Percentiles rank a stretch among this genome's conserved stretches.
phyloP scores from a whole-genome alignment of 2,888 invertebrate genomes.

The Camponotus fellah region DNA sequence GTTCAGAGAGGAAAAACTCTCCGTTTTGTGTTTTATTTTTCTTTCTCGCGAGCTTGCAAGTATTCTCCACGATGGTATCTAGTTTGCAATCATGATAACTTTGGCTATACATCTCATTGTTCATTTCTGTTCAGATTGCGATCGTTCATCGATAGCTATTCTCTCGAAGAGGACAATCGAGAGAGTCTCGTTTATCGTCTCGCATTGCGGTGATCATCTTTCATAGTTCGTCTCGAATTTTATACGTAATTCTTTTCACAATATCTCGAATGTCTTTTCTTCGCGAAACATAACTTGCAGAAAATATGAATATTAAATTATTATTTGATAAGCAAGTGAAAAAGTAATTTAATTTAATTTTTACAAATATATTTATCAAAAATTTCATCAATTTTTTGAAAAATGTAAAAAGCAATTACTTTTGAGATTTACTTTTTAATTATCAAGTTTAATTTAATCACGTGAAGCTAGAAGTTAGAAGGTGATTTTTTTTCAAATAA shows the following conservation, averaged over 20 bases:
- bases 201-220: conserved; percentile 21
- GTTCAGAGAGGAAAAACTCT: background rate
- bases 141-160: conserved; percentile 25
- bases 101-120: conserved; percentile 6
- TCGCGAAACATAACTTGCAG: background rate
- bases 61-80: conserved; percentile 3
- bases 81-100: background rate
- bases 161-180: conserved; percentile 14
- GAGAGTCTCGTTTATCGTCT: conserved; percentile 16
- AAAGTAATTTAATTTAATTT: background rate
- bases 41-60: conserved; percentile 4
- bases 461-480: background rate
- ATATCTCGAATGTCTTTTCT: background rate
- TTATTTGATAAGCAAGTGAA: background rate
- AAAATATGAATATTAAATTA: background rate
- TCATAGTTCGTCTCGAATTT: conserved; percentile 19
- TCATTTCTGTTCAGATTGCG: conserved; percentile 18
- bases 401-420: background rate
- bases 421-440: background rate
- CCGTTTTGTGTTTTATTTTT: background rate
- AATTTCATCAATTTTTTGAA: background rate
- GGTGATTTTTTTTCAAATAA: background rate
- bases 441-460: background rate
- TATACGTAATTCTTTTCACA: background rate
- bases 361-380: background rate